Evolutionary conservation across 2,888 invertebrate genomes (phyloP).

Genomic region (Doris montereyensis): DNA sequence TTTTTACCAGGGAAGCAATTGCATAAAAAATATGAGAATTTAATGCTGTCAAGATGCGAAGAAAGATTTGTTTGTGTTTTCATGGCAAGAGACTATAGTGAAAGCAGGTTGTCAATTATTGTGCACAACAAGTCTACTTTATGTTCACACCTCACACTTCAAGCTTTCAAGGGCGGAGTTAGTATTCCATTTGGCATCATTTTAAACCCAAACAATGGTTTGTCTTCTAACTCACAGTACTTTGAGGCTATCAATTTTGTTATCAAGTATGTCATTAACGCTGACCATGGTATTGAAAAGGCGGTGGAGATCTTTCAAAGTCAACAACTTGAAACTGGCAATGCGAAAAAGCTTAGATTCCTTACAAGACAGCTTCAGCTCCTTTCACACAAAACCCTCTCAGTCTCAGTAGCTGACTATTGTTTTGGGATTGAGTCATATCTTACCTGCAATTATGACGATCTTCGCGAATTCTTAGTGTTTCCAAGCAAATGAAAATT

Average conservation of each 20-base stretch:
- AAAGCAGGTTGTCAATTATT: neutral
- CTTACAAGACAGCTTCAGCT: neutral
- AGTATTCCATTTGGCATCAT: neutral
- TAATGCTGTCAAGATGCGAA: neutral
- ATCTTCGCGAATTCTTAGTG: neutral
- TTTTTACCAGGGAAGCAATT: neutral
- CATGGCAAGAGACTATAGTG: neutral
- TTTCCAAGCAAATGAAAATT: constrained; percentile 5
- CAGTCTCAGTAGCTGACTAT: neutral
- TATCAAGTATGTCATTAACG: neutral
- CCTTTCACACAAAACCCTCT: neutral
- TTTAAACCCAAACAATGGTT: neutral
- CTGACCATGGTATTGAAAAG: neutral
- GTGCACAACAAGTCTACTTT: neutral
- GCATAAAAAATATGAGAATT: neutral
- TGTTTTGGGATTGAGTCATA: constrained; percentile 5
- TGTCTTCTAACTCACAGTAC: neutral
- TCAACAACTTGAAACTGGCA: no score
- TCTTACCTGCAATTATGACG: neutral
- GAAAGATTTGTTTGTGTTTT: neutral
- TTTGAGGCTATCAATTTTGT: neutral
- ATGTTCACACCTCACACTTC: neutral
- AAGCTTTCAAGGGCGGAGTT: constrained; percentile 4
- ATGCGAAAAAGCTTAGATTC: neutral
- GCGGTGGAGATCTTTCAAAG: no score